phyloP scores from a whole-genome alignment of 2,888 invertebrate species.

The Diloba caeruleocephala region DNA sequence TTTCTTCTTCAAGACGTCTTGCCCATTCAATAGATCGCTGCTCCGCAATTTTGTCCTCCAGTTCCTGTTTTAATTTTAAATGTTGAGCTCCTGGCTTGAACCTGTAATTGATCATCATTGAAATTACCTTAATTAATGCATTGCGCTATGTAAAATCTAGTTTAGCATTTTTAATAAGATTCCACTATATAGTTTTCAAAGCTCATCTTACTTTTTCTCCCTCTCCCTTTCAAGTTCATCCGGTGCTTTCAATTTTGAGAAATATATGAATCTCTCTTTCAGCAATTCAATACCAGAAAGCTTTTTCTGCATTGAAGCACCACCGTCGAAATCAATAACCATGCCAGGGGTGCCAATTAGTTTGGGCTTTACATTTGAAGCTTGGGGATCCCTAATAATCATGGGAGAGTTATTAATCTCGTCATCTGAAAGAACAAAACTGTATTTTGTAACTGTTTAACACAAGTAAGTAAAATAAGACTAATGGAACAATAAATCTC shows the following conservation, averaged over 20 bases:
- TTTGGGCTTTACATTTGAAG: slow-evolving; percentile 75
- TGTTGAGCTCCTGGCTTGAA: slow-evolving; percentile 92
- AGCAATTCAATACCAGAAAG: slow-evolving; percentile 91
- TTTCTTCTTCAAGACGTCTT: slow-evolving; percentile 88
- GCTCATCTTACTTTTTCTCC: slow-evolving; percentile 85
- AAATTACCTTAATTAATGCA: background rate
- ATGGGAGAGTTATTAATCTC: slow-evolving; percentile 58
- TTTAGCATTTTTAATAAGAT: too few species aligned
- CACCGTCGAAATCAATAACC: slow-evolving; percentile 78
- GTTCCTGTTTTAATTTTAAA: slow-evolving; percentile 91
- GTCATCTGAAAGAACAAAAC: slow-evolving; percentile 54
- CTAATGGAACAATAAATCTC: background rate
- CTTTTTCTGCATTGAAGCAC: slow-evolving; percentile 63
- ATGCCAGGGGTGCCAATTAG: slow-evolving; percentile 87
- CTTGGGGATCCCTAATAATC: slow-evolving; percentile 53
- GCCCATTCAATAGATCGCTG: slow-evolving; percentile 92
- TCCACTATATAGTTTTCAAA: background rate
- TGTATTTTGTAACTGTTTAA: background rate
- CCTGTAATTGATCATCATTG: slow-evolving; percentile 59
- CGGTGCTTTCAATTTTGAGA: slow-evolving; percentile 88
- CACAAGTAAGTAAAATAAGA: background rate
- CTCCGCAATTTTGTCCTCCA: slow-evolving; percentile 92
- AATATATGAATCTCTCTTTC: slow-evolving; percentile 92
- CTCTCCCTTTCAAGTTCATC: slow-evolving; percentile 87
- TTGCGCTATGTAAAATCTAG: too few species aligned